Conservation (phyloP, 1,140 invertebrate species). For the Stegodyphus dumicola region DNA sequence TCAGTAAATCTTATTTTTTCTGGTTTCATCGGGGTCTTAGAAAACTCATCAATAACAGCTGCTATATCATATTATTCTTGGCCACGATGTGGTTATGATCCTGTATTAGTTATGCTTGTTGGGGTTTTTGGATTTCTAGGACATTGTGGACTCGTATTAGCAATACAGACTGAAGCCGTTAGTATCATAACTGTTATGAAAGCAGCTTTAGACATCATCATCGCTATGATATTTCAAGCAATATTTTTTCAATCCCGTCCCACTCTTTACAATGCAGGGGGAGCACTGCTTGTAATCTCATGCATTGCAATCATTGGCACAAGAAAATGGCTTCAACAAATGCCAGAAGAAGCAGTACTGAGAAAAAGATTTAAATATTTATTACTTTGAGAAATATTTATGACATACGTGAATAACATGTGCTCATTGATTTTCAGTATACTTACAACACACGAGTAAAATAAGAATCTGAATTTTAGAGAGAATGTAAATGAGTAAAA, state of each 20-base stretch:
- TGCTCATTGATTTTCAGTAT: no score
- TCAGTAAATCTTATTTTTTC: conserved; percentile 91
- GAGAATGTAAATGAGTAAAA: no score
- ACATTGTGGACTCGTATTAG: background rate
- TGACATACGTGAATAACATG: no score
- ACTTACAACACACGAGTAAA: no score
- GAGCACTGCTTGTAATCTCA: background rate
- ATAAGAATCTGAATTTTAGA: no score
- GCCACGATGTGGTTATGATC: conserved; percentile 80
- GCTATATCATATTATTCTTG: conserved; percentile 82
- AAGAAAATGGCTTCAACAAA: background rate
- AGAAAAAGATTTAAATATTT: background rate
- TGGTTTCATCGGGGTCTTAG: conserved; percentile 72
- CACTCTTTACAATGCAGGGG: background rate
- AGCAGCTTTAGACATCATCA: background rate
- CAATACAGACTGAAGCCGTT: background rate
- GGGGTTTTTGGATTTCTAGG: background rate
- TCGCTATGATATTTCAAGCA: background rate
- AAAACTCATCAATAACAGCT: background rate
- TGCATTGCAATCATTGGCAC: background rate
- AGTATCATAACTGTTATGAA: background rate
- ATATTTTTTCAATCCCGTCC: background rate
- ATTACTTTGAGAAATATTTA: background rate
- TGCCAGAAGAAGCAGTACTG: background rate
- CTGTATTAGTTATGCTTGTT: conserved; percentile 75